Conservation (phyloP, 2,797 vertebrate species). For the Pangasius krempfi region DNA sequence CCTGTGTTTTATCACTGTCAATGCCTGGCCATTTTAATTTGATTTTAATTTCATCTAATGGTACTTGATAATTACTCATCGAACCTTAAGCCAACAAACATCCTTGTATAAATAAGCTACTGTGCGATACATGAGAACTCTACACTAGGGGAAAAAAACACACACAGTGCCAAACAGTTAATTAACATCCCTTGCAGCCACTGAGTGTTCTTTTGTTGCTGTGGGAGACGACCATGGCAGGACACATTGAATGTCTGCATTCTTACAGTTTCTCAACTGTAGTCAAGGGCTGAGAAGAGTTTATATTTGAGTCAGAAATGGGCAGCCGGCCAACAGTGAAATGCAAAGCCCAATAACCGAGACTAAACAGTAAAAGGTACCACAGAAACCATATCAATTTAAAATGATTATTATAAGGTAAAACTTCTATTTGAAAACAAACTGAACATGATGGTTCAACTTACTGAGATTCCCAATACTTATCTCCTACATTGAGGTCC, state of each 20-base stretch:
- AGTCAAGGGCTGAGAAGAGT: conserved; percentile 16
- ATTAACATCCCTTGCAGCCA: conserved; percentile 52
- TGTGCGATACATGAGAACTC: conserved; percentile 30
- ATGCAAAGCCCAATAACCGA: conserved; percentile 7
- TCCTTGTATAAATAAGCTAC: conserved; percentile 47
- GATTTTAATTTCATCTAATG: neutral
- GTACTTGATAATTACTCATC: neutral
- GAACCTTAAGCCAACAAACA: conserved; percentile 41
- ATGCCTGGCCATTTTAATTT: neutral
- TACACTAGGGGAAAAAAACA: conserved; percentile 35
- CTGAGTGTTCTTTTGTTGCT: conserved; percentile 1
- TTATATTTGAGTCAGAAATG: neutral
- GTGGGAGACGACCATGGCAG: conserved; percentile 7
- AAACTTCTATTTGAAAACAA: neutral
- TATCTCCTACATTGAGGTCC: neutral
- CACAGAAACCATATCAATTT: too few relatives aligned
- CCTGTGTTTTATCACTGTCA: conserved; percentile 52
- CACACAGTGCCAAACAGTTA: conserved; percentile 33
- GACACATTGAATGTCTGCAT: conserved; percentile 15
- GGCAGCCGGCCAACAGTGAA: neutral
- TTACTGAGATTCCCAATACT: neutral
- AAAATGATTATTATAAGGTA: neutral
- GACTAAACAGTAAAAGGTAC: too few relatives aligned
- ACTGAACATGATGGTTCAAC: neutral
- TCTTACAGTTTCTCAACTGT: conserved; percentile 16